Evolutionary conservation across 2,113 vertebrate genomes (phyloP), one percentile per base, ranked within the genome.

Genomic region (Rhegmatorhina hoffmannsi): DNA sequence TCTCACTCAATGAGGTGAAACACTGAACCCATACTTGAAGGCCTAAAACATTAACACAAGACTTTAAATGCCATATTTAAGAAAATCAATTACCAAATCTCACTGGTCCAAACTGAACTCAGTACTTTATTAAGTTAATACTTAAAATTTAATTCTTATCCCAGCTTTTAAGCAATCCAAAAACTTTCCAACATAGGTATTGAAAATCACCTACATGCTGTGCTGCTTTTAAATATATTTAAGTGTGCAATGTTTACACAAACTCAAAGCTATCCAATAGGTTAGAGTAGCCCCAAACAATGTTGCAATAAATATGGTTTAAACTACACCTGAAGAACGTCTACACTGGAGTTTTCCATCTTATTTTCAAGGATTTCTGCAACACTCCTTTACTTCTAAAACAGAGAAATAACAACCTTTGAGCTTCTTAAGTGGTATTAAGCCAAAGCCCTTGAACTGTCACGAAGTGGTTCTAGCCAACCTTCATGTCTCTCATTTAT

Each of bases 111-210:
- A 70, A 66, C 3, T 6, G 50, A 70, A 58, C 6, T 4, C 28
- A 38, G 36, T 38, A 36, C 17, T 38, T 62, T 62, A 62, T 26
- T 62, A 36, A 43, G 4, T 88, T 62, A 7, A 67, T 14, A 69
- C 9, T 31, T 31, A 47, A 72, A 87, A 20, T 12, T 33, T 68
- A 53, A 33, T 58, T 68, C 17, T 68, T 53, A 50, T 8, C 21
- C 4, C 2, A 69, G 4, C 11, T 60, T 69, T 55, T 50, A 84
- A 59, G 52, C 26, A 67, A 36, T 10, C 21, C 2, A 56, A 56
- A 88, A 67, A 17, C 24, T 60, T 44, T 34, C 9, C 47, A 63
- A 5, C 1, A 9, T 0, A 33, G 7, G 11, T 21, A 67, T 0
- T 50, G 23, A 76, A 63, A 87, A 53, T 8, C 25, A 49, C 17